Evolutionary conservation across 2,797 vertebrate species (phyloP).

Genomic region (Pogoniulus pusillus): DNA sequence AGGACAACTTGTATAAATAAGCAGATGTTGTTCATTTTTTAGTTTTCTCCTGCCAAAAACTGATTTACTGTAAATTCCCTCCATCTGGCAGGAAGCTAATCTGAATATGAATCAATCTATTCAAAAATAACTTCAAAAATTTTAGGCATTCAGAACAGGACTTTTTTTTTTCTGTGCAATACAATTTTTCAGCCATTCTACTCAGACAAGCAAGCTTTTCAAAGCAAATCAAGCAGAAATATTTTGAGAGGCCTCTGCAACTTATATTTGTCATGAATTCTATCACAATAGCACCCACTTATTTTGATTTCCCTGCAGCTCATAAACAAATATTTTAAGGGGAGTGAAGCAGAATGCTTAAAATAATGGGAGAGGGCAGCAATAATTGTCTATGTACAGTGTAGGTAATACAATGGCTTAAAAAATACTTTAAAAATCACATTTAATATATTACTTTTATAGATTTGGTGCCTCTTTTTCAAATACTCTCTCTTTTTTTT

Average conservation of each 20-base stretch:
- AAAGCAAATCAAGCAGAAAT: slow-evolving; percentile 68
- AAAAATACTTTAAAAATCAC: not conserved
- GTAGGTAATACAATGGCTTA: not conserved
- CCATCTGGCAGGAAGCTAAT: slow-evolving; percentile 82
- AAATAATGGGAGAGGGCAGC: not conserved
- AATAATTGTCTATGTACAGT: not conserved
- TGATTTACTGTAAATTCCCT: slow-evolving; percentile 77
- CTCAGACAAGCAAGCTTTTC: slow-evolving; percentile 54
- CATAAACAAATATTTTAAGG: slow-evolving; percentile 38
- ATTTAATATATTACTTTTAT: slow-evolving; percentile 6
- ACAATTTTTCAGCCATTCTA: slow-evolving; percentile 59
- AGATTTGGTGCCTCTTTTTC: not conserved
- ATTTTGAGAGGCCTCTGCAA: slow-evolving; percentile 44
- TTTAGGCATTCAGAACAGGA: slow-evolving; percentile 72
- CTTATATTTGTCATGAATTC: slow-evolving; percentile 26
- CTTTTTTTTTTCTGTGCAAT: slow-evolving; percentile 56
- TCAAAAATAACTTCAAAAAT: slow-evolving; percentile 78
- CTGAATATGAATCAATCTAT: slow-evolving; percentile 79
- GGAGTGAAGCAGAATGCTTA: not conserved
- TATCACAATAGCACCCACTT: not conserved
- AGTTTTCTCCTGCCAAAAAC: slow-evolving; percentile 72
- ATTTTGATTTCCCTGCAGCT: slow-evolving; percentile 17
- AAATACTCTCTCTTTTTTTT: not conserved
- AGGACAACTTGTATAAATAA: slow-evolving; percentile 64
- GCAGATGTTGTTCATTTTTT: slow-evolving; percentile 65